These are phyloP conservation scores for Mormyrops boulengeri DNA, from an alignment of 2,797 vertebrate genomes.

Conservation along the genomic window DNA sequence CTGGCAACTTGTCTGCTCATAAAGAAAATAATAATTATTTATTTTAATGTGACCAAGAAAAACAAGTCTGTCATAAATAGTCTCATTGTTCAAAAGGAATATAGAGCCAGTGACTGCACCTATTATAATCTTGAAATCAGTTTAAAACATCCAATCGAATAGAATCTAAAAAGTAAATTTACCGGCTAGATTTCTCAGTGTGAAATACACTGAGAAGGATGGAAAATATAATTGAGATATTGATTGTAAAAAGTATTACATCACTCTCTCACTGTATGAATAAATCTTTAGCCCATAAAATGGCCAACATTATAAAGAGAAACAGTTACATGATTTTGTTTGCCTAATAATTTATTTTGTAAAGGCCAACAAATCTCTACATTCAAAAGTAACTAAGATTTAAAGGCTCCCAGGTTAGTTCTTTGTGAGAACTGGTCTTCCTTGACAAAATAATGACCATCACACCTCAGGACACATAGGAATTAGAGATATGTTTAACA, in stretches of 20 bases:
- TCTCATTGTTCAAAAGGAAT: background rate
- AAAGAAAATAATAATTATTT: background rate
- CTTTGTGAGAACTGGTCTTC: background rate
- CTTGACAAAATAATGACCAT: background rate
- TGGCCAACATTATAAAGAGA: background rate
- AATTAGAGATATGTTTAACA: constrained; percentile 4
- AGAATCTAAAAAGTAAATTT: background rate
- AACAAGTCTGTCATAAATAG: background rate
- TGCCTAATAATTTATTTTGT: background rate
- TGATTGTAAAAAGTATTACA: background rate
- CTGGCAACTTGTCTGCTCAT: background rate
- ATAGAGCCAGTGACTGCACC: background rate
- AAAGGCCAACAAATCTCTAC: background rate
- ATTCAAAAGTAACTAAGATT: background rate
- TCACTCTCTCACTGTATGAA: background rate
- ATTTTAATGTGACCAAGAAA: background rate
- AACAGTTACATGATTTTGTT: background rate
- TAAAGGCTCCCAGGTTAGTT: background rate
- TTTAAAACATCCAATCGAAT: background rate
- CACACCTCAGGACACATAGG: background rate
- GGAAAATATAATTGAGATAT: background rate
- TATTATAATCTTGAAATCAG: background rate
- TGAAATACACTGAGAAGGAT: background rate
- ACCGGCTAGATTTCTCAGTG: background rate
- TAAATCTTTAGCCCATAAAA: background rate